phyloP scores from a whole-genome alignment of 2,888 invertebrate species.

The Lasioglossum malachurum region DNA sequence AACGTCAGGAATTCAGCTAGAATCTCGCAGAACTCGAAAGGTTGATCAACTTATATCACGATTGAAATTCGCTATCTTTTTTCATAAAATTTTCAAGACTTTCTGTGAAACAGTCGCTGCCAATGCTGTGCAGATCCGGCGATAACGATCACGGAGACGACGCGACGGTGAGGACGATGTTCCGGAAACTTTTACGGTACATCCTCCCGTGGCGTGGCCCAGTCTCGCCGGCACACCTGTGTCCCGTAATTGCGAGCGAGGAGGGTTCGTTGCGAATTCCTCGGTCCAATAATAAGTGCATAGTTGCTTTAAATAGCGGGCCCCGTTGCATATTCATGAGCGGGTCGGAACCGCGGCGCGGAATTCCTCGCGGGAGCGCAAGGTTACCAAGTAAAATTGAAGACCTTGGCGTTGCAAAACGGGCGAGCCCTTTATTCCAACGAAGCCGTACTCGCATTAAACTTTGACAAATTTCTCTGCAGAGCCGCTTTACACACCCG shows the following conservation, averaged over 20 bases:
- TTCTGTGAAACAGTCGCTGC: not conserved
- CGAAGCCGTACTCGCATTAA: not conserved
- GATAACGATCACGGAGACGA: not conserved
- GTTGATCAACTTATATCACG: not conserved
- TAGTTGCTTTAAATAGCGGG: conserved; percentile 59
- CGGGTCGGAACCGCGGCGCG: conserved; percentile 44
- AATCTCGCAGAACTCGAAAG: conserved; percentile 4
- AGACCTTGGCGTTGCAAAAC: conserved; percentile 3
- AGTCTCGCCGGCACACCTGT: conserved; percentile 1
- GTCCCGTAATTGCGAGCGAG: conserved; percentile 42
- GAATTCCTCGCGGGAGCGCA: conserved; percentile 42
- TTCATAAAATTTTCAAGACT: not conserved
- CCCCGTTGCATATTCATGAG: conserved; percentile 62
- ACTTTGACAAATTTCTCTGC: not conserved
- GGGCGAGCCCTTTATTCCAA: not conserved
- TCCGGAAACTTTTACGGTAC: conserved; percentile 27
- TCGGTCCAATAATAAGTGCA: conserved; percentile 58
- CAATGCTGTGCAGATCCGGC: not conserved
- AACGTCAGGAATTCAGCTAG: conserved; percentile 52
- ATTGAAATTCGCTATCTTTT: not conserved
- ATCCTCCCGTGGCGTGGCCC: conserved; percentile 15
- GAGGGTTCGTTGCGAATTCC: conserved; percentile 28
- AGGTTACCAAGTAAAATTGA: conserved; percentile 49
- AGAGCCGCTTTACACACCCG: too few relatives aligned
- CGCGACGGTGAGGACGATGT: not conserved